phyloP scores from a whole-genome alignment of 2,113 vertebrate species.

The Egretta garzetta region DNA sequence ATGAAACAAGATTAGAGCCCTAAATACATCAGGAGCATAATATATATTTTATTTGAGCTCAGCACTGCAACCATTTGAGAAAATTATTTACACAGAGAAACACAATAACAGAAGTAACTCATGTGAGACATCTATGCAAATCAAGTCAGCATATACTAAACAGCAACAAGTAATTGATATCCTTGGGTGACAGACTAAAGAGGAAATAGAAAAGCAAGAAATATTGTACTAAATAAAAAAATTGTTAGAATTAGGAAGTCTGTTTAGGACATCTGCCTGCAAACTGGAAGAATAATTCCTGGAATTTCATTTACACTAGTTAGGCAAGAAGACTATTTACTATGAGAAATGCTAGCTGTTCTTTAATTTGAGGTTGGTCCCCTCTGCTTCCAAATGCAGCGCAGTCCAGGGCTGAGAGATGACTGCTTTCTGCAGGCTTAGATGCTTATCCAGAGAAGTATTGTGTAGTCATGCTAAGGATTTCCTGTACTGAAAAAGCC shows the following conservation, averaged over 20 bases:
- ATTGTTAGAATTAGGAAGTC: not conserved
- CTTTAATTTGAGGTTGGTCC: not conserved
- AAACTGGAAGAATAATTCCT: not conserved
- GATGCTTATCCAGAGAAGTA: not conserved
- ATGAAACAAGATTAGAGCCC: constrained; percentile 4
- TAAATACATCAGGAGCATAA: constrained; percentile 41
- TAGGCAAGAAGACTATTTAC: not conserved
- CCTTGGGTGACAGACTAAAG: not conserved
- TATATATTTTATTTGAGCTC: constrained; percentile 28
- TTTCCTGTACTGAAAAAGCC: not conserved
- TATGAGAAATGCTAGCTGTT: not conserved
- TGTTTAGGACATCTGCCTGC: not conserved
- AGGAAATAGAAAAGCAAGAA: not conserved
- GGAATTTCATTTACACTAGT: not conserved
- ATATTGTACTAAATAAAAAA: not conserved
- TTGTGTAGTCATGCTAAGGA: not conserved
- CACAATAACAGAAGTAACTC: not conserved
- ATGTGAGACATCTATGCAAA: not conserved
- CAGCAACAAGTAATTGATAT: not conserved
- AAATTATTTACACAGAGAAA: constrained; percentile 22
- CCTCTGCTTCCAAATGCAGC: not conserved
- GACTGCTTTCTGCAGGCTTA: not conserved
- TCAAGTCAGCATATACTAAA: not conserved
- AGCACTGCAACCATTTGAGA: constrained; percentile 8
- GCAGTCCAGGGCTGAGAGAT: not conserved